Percentiles rank a stretch among this genome's conserved stretches.
Evolutionary conservation across 1,140 invertebrate genomes (phyloP).

Genomic region (Antheraea mylitta): DNA sequence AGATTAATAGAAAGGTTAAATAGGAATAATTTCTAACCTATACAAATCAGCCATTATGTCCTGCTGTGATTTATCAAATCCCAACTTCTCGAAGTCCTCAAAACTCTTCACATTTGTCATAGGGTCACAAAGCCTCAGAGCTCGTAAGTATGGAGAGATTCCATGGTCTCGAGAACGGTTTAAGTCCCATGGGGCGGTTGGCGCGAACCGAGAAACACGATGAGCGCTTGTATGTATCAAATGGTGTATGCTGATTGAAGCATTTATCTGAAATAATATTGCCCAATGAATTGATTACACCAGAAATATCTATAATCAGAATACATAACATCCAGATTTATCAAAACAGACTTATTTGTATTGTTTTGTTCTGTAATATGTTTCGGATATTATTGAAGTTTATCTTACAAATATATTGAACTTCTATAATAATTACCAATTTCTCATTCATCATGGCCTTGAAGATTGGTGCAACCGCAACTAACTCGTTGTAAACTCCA

Average conservation of each 20-base stretch:
- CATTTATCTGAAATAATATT: conserved; percentile 58
- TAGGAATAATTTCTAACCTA: conserved; percentile 50
- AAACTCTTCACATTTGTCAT: conserved; percentile 77
- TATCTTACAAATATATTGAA: background rate
- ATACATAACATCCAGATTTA: too few relatives aligned
- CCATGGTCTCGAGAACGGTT: conserved; percentile 91
- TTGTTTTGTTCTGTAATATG: too few relatives aligned
- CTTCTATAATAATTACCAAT: conserved; percentile 65
- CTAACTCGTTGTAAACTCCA: conserved; percentile 87
- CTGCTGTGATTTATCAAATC: conserved; percentile 79
- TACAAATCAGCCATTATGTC: conserved; percentile 83
- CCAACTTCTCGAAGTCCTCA: conserved; percentile 82
- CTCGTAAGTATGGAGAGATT: conserved; percentile 90
- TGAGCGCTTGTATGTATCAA: conserved; percentile 76
- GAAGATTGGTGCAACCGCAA: conserved; percentile 87
- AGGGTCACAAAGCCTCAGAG: conserved; percentile 85
- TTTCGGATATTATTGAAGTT: too few relatives aligned
- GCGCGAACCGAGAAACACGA: conserved; percentile 59
- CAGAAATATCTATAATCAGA: background rate
- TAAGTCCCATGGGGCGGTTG: conserved; percentile 68
- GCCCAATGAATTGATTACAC: background rate
- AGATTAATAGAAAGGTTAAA: too few relatives aligned
- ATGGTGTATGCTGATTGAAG: conserved; percentile 51
- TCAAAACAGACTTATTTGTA: too few relatives aligned
- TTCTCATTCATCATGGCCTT: conserved; percentile 85